Conservation (phyloP, 2,113 vertebrate species). For the Meriones unguiculatus region DNA sequence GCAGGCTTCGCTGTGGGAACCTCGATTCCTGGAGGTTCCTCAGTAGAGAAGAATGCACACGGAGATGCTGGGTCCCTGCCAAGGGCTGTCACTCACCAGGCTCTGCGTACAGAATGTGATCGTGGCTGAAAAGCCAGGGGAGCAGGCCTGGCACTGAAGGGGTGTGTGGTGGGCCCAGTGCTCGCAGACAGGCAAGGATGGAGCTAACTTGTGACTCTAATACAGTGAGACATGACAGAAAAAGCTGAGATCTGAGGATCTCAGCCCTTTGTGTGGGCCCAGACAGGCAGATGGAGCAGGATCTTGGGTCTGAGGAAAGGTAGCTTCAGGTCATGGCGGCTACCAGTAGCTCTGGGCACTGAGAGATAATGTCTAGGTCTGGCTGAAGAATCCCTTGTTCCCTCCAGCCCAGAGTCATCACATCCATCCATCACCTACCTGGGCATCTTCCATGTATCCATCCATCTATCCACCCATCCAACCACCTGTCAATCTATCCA, state of each 20-base stretch:
- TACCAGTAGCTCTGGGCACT: not conserved
- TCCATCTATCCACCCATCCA: not conserved
- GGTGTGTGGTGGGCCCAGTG: rapidly evolving
- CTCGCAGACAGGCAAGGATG: not conserved
- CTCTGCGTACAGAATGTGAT: not conserved
- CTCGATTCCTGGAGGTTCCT: constrained; percentile 37
- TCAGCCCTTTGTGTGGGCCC: not conserved
- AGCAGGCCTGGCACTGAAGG: not conserved
- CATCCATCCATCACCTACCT: not conserved
- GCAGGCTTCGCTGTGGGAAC: constrained; percentile 48
- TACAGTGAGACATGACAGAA: not conserved
- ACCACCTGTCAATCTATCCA: not conserved
- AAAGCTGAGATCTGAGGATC: not conserved
- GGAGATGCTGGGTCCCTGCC: constrained; percentile 5
- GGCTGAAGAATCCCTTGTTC: not conserved
- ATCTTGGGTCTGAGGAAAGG: not conserved
- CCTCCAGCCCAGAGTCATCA: not conserved
- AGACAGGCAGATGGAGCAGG: not conserved
- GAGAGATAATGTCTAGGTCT: not conserved
- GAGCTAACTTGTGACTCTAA: not conserved
- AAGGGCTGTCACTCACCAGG: not conserved
- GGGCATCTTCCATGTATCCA: not conserved
- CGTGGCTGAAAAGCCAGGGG: not conserved
- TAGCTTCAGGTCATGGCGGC: not conserved
- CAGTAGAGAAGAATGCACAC: constrained; percentile 29